Evolutionary conservation across 1,140 invertebrate genomes (phyloP).

Genomic region (Heterodera schachtii): DNA sequence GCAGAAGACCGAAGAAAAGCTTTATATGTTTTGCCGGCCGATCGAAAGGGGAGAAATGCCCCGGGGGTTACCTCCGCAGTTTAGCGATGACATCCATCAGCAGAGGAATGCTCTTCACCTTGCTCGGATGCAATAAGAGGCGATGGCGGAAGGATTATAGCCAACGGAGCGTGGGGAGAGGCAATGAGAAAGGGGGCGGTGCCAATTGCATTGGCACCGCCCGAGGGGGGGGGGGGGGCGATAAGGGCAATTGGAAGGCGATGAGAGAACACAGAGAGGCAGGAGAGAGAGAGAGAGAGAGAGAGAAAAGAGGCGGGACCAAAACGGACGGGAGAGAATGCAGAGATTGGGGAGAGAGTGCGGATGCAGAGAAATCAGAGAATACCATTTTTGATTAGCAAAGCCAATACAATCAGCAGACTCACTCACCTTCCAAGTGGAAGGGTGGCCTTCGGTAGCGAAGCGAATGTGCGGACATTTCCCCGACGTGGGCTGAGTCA

Average conservation of each 20-base stretch:
- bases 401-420: not conserved
- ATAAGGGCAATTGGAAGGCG: not conserved
- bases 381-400: too few species aligned
- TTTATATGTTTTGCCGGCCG: too few species aligned
- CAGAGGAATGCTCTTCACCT: not conserved
- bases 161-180: not conserved
- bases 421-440: not conserved
- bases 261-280: not conserved
- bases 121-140: not conserved
- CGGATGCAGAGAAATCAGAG: not conserved
- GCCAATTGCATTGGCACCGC: constrained; percentile 6
- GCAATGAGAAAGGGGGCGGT: constrained; percentile 12
- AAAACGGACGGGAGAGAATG: not conserved
- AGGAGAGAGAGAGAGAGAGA: not conserved
- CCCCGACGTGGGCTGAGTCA: not conserved
- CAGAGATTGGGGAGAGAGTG: not conserved
- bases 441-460: constrained; percentile 15
- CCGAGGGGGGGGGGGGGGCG: too few species aligned
- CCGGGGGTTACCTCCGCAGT: not conserved
- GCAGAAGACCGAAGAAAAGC: too few species aligned
- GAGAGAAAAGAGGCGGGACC: not conserved
- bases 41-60: not conserved
- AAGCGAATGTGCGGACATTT: not conserved
- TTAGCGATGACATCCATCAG: not conserved
- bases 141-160: constrained; percentile 13